A percentile compares a stretch with the other conserved stretches of the same genome.
phyloP scores from a whole-genome alignment of 1,140 invertebrate genomes.

The Drosophila setifemur region DNA sequence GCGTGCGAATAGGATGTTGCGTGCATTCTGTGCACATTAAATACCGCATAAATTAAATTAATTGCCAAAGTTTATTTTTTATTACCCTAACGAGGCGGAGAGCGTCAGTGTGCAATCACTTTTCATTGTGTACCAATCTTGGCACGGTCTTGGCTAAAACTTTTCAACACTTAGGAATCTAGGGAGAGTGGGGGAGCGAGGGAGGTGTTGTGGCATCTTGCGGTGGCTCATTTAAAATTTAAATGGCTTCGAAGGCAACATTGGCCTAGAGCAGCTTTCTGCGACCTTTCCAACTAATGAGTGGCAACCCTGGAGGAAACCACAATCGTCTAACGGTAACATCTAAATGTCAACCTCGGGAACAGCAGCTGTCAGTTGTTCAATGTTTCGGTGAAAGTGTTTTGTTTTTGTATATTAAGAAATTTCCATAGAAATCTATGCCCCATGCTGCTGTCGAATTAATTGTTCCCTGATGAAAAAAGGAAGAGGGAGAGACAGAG shows the following conservation, averaged over 20 bases:
- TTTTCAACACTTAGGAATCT: constrained; percentile 31
- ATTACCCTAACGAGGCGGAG: constrained; percentile 19
- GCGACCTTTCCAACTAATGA: constrained; percentile 34
- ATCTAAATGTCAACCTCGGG: constrained; percentile 60
- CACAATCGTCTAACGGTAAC: constrained; percentile 53
- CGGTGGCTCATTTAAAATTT: constrained; percentile 63
- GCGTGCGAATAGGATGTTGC: not conserved
- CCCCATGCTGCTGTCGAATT: constrained; percentile 24
- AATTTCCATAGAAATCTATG: constrained; percentile 24
- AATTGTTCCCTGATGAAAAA: constrained; percentile 26
- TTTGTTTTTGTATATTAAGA: not conserved
- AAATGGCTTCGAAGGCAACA: constrained; percentile 48
- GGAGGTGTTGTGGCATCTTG: constrained; percentile 11
- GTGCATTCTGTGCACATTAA: constrained; percentile 36
- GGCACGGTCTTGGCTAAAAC: constrained; percentile 53
- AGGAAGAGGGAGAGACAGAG: not conserved
- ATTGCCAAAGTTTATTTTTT: constrained; percentile 74
- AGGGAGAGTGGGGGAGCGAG: not conserved
- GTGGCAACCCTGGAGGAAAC: constrained; percentile 31
- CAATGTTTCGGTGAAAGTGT: not conserved
- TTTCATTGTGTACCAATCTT: constrained; percentile 56
- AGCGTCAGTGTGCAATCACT: constrained; percentile 53
- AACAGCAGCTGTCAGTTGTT: constrained; percentile 21
- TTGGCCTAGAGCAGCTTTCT: constrained; percentile 19
- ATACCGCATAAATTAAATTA: constrained; percentile 71